Evolutionary conservation across 1,140 invertebrate species (phyloP).

Genomic region (Zaprionus gabonicus): DNA sequence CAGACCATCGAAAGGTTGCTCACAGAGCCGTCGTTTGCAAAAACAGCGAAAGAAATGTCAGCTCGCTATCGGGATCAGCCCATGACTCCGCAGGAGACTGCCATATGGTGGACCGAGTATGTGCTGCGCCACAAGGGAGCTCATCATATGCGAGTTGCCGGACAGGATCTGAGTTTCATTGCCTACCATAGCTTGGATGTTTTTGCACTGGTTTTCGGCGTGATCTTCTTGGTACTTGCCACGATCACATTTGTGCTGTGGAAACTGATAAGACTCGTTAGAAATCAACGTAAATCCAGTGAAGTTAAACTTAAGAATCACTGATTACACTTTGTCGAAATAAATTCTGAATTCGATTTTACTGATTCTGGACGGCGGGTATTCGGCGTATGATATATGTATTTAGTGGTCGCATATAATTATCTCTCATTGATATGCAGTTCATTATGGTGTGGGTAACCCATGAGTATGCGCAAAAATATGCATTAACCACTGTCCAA

Average conservation of each 20-base stretch:
- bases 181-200: conserved; percentile 86
- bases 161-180: conserved; percentile 67
- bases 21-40: conserved; percentile 71
- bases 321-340: conserved; percentile 1
- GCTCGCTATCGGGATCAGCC: conserved; percentile 87
- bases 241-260: background rate
- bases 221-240: background rate
- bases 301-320: conserved; percentile 29
- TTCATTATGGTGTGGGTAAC: conserved; percentile 34
- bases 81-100: conserved; percentile 87
- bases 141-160: conserved; percentile 62
- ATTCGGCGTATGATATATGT: background rate
- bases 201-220: conserved; percentile 39
- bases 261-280: conserved; percentile 3
- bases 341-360: conserved; percentile 5
- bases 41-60: conserved; percentile 86
- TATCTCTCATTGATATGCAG: conserved; percentile 36
- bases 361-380: background rate
- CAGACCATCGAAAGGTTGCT: conserved; percentile 76
- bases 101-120: conserved; percentile 90
- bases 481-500: conserved; percentile 72
- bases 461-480: conserved; percentile 38
- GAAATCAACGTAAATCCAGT: background rate
- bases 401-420: conserved; percentile 24
- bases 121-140: conserved; percentile 86